Conservation (phyloP, 2,888 invertebrate species). For the Euzophera pinguis region DNA sequence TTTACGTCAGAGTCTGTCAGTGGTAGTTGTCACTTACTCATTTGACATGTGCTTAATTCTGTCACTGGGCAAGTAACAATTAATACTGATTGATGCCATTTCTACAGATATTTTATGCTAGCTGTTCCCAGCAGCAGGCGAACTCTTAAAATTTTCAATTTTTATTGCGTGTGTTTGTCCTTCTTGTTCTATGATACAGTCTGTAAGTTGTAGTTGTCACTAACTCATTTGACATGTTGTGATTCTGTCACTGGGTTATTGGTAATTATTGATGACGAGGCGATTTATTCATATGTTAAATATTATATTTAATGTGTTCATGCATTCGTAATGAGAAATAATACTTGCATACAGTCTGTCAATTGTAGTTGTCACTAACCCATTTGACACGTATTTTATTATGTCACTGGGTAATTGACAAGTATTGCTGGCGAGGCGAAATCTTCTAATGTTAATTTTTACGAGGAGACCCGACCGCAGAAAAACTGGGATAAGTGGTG, state of each 20-base stretch:
- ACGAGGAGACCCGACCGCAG: too few species aligned
- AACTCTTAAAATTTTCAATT: too few species aligned
- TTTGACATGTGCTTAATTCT: conserved; percentile 14
- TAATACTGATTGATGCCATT: background rate
- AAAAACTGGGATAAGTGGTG: too few species aligned
- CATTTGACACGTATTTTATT: conserved; percentile 19
- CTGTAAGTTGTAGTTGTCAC: conserved; percentile 20
- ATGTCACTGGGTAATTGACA: conserved; percentile 29
- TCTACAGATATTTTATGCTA: background rate
- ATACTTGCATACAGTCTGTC: conserved; percentile 9
- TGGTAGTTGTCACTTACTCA: background rate
- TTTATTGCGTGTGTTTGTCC: too few species aligned
- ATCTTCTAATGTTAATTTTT: too few species aligned
- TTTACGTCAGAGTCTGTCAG: background rate
- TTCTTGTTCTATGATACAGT: too few species aligned
- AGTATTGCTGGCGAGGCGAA: conserved; percentile 10
- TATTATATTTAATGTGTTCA: too few species aligned
- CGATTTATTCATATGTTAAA: too few species aligned
- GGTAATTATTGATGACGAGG: conserved; percentile 20
- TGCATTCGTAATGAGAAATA: background rate
- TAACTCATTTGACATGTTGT: conserved; percentile 23
- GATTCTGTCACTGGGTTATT: conserved; percentile 36
- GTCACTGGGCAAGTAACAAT: conserved; percentile 36
- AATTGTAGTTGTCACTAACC: background rate
- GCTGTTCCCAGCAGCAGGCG: too few species aligned